Base-by-base conservation (phyloP, 2,888 invertebrate species). In the Ischnura elegans region DNA sequence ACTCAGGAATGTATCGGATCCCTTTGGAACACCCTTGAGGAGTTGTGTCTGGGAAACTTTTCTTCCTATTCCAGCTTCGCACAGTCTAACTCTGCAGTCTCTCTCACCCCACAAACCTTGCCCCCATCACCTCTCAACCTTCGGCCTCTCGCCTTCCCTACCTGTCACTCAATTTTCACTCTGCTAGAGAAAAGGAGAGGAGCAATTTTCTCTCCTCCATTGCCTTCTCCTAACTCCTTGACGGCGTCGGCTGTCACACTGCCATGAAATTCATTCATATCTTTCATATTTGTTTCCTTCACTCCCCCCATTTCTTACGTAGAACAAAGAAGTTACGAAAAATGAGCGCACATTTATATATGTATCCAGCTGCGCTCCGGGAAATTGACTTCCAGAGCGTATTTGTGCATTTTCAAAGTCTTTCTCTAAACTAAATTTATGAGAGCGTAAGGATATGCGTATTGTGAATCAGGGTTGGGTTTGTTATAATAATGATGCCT, bases 1-100 rank as follows among this genome's bases (percentile, higher is more conserved):
- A n/a, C 43, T 45, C 43, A 90, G 45, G 90, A 61, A 90, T 55
- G n/a, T 55, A 90, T 61, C 42, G 55, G 90, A 90, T 13, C 61
- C 61, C 90, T 61, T 76, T 61, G n/a, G n/a, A 90, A 90, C 90
- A 90, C n/a, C n/a, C n/a, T 90, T 45, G 55, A 61, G 90, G 42
- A 36, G n/a, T 90, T 90, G 42, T n/a, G n/a, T 66, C 90, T 43
- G 90, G 45, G 21, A 43, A 90, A 90, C 43, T 43, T 66, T 55
- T n/a, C 61, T 43, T 45, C 43, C 19, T 13, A 43, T 55, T 61
- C 43, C 42, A 19, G 90, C 21, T 36, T 2, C 61, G 51, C 43
- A 90, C 43, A 43, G 16, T 43, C 61, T 90, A 43, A 43, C 90
- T 36, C 29, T 16, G 55, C 87, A 21, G 3, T n/a, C 61, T 61